Percentiles rank a stretch among this genome's conserved stretches.
phyloP scores from a whole-genome alignment of 2,888 invertebrate species.

The Eurytoma adleriae region DNA sequence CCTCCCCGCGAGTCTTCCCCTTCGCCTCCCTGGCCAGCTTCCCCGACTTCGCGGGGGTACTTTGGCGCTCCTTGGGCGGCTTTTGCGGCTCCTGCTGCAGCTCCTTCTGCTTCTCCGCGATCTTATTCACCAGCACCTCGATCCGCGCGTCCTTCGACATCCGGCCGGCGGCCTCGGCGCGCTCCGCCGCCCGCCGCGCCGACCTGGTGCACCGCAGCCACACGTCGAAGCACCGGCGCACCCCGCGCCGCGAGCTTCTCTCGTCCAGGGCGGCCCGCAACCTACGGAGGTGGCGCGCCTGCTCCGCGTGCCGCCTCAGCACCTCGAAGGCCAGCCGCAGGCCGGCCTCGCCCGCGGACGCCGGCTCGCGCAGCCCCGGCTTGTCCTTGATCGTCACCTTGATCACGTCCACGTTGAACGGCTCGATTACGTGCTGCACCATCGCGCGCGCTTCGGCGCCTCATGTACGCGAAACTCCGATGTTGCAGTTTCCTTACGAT shows the following conservation, averaged over 20 bases:
- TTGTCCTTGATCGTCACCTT: constrained; percentile 54
- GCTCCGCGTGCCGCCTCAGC: constrained; percentile 60
- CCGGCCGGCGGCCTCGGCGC: constrained; percentile 54
- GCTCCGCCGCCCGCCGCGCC: constrained; percentile 10
- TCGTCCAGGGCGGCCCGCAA: constrained; percentile 62
- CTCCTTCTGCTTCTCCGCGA: constrained; percentile 67
- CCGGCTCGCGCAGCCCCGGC: background rate
- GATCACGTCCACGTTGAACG: constrained; percentile 43
- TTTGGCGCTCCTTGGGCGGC: constrained; percentile 46
- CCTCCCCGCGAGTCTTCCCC: background rate
- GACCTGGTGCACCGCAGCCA: constrained; percentile 63
- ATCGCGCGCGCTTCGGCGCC: constrained; percentile 1
- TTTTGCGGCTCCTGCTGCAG: constrained; percentile 29
- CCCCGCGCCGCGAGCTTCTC: constrained; percentile 55
- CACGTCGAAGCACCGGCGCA: constrained; percentile 62
- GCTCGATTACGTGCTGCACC: constrained; percentile 38
- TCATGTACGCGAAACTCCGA: background rate
- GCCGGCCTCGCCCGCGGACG: background rate
- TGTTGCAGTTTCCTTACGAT: background rate
- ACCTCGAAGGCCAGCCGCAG: constrained; percentile 58
- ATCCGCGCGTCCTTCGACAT: constrained; percentile 68
- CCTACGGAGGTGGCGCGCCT: constrained; percentile 62
- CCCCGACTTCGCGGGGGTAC: background rate
- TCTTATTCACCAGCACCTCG: constrained; percentile 68
- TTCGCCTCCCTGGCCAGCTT: background rate